Evolutionary conservation across 1,140 invertebrate species (phyloP).

Genomic region (Drosophila prosaltans): DNA sequence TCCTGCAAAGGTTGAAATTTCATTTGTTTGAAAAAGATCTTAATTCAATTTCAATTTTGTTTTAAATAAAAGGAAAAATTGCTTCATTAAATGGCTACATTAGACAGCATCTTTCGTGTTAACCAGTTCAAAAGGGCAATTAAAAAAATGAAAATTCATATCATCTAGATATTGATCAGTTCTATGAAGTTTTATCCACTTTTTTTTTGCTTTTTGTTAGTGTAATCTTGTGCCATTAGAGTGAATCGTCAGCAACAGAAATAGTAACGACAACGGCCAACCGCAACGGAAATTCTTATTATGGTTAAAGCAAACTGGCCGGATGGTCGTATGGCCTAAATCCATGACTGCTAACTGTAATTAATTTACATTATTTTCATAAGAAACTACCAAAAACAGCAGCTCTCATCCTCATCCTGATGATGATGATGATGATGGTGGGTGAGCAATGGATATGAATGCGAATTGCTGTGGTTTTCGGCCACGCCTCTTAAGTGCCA

Average conservation of each 20-base stretch:
- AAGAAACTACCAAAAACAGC: slow-evolving; percentile 56
- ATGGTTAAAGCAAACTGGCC: slow-evolving; percentile 16
- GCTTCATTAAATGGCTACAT: too few relatives aligned
- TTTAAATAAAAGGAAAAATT: too few relatives aligned
- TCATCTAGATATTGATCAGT: too few relatives aligned
- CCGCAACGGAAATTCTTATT: slow-evolving; percentile 60
- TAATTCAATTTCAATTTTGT: too few relatives aligned
- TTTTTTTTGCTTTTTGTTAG: background rate
- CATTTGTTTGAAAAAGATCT: too few relatives aligned
- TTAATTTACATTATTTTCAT: slow-evolving; percentile 79
- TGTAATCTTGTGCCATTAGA: slow-evolving; percentile 34
- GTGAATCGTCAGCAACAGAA: slow-evolving; percentile 1
- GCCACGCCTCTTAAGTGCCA: slow-evolving; percentile 37
- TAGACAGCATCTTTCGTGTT: too few relatives aligned
- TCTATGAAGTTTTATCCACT: too few relatives aligned
- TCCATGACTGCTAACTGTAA: slow-evolving; percentile 48
- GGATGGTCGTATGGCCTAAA: slow-evolving; percentile 27
- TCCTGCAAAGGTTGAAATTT: too few relatives aligned
- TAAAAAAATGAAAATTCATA: too few relatives aligned
- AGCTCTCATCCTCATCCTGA: background rate
- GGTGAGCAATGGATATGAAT: slow-evolving; percentile 38
- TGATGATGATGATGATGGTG: too few relatives aligned
- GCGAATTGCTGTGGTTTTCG: slow-evolving; percentile 24
- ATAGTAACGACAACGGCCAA: slow-evolving; percentile 9
- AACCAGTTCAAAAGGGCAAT: too few relatives aligned